These are phyloP conservation scores for Pollenia angustigena DNA, from an alignment of 2,888 invertebrate genomes.

Conservation along the genomic window DNA sequence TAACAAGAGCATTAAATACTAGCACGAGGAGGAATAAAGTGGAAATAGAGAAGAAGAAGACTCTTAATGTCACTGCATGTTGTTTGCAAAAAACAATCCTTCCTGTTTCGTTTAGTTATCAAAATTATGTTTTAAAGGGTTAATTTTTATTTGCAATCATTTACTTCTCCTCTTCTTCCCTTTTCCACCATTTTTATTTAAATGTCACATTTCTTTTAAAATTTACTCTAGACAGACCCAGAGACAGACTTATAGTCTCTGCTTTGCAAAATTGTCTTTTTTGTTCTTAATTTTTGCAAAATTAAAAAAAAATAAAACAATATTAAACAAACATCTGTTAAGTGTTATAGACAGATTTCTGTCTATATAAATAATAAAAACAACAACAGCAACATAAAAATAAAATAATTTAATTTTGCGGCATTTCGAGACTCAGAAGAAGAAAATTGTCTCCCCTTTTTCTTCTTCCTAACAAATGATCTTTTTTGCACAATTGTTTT, in stretches of 20 bases:
- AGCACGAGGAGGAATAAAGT: background rate
- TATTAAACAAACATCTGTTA: conserved; percentile 79
- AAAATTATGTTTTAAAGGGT: background rate
- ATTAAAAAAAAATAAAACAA: conserved; percentile 12
- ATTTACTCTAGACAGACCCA: conserved; percentile 52
- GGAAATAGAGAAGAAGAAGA: conserved; percentile 2
- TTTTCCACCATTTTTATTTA: conserved; percentile 2
- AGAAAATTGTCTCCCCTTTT: background rate
- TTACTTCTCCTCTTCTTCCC: background rate
- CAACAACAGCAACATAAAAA: conserved; percentile 30
- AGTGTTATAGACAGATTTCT: conserved; percentile 78
- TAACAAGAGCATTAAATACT: background rate
- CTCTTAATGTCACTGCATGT: conserved; percentile 2
- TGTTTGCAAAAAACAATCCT: conserved; percentile 4
- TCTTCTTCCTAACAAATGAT: conserved; percentile 14
- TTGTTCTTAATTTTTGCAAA: conserved; percentile 46
- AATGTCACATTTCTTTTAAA: conserved; percentile 56
- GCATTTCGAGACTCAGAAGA: conserved; percentile 33
- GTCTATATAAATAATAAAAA: conserved; percentile 40
- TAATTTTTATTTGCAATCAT: background rate
- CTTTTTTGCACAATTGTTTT: conserved; percentile 27
- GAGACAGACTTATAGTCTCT: conserved; percentile 46
- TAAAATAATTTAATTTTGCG: conserved; percentile 25
- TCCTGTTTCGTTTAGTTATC: background rate
- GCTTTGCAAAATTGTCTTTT: conserved; percentile 14